These are phyloP conservation scores for Urocyon cinereoargenteus DNA, from an alignment of 2,797 vertebrate genomes.

Conservation along the genomic window DNA sequence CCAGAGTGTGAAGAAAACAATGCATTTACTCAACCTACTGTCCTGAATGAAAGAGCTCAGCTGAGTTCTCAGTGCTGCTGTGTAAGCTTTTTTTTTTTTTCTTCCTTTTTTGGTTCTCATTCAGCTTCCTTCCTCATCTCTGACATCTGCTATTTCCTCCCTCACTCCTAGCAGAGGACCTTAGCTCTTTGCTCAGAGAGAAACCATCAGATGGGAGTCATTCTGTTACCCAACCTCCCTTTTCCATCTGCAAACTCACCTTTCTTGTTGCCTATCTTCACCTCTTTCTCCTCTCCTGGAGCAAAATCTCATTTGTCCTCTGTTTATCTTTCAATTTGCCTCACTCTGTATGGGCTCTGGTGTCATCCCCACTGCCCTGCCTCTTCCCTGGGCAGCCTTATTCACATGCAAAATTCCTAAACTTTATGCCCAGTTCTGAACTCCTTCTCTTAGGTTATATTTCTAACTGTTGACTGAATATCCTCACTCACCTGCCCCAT, in stretches of 20 bases:
- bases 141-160: neutral
- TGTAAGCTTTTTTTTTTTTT: neutral
- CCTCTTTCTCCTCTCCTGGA: neutral
- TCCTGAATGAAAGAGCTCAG: neutral
- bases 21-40: neutral
- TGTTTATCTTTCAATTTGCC: neutral
- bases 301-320: neutral
- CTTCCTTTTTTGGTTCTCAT: neutral
- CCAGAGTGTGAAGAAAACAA: neutral
- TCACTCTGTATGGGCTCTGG: fast-evolving
- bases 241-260: neutral
- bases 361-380: fast-evolving
- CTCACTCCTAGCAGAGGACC: neutral
- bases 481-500: neutral
- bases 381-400: neutral
- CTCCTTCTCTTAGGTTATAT: neutral
- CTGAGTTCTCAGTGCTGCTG: neutral
- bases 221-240: neutral
- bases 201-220: neutral
- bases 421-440: neutral
- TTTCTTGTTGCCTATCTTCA: neutral
- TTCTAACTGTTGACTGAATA: neutral
- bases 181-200: neutral
- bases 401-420: neutral
- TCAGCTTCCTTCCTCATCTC: neutral